These are phyloP conservation scores for Acrossocheilus fasciatus DNA, from an alignment of 2,797 vertebrate species.

Conservation along the genomic window DNA sequence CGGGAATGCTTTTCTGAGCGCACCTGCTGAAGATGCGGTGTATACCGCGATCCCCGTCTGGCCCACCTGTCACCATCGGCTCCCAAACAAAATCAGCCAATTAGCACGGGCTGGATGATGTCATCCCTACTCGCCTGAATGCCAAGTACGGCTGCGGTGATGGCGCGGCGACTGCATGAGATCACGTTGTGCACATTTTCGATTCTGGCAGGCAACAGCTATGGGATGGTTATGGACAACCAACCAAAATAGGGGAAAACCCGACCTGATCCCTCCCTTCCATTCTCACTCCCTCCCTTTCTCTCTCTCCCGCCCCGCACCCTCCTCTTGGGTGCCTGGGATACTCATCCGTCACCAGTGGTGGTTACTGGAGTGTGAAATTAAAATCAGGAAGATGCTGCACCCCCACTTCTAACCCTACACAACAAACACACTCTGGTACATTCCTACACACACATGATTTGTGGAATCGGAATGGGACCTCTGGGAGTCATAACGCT, in stretches of 20 bases:
- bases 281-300: conserved; percentile 51
- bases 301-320: conserved; percentile 39
- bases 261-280: conserved; percentile 57
- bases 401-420: conserved; percentile 26
- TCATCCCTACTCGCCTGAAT: conserved; percentile 66
- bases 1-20: conserved; percentile 8
- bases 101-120: conserved; percentile 69
- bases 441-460: conserved; percentile 38
- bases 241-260: conserved; percentile 67
- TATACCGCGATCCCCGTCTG: conserved; percentile 45
- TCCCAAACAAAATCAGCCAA: conserved; percentile 57
- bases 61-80: conserved; percentile 60
- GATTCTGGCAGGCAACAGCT: conserved; percentile 61
- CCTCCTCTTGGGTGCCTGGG: conserved; percentile 70
- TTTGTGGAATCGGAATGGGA: conserved; percentile 69
- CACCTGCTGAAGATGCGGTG: conserved; percentile 50
- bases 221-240: conserved; percentile 70
- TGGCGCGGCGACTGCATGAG: conserved; percentile 32
- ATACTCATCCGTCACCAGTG: conserved; percentile 85
- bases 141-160: conserved; percentile 56
- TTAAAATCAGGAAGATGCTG: conserved; percentile 81
- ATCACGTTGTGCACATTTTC: conserved; percentile 30
- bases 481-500: conserved; percentile 74
- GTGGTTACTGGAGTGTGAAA: conserved; percentile 86
- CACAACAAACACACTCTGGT: conserved; percentile 35